These are phyloP conservation scores for Garra rufa DNA, from an alignment of 2,113 vertebrate species.

Conservation along the genomic window DNA sequence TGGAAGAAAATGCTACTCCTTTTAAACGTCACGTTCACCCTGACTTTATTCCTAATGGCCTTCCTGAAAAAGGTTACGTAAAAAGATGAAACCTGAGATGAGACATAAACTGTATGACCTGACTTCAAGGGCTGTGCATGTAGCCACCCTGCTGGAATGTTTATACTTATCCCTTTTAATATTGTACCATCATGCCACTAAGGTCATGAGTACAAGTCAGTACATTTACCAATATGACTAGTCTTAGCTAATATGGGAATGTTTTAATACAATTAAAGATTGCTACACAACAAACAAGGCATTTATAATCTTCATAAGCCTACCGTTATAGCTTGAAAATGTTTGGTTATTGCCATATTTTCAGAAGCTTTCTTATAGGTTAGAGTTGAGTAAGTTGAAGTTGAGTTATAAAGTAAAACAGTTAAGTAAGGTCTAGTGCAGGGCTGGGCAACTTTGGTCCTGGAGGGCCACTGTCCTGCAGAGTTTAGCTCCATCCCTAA, in stretches of 20 bases:
- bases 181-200: neutral
- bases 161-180: conserved; percentile 15
- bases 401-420: conserved; percentile 16
- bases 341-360: neutral
- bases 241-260: no score
- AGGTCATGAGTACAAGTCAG: neutral
- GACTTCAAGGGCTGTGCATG: conserved; percentile 59
- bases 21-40: conserved; percentile 5
- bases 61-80: conserved; percentile 50
- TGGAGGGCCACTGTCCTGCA: no score
- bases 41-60: neutral
- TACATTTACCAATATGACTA: no score
- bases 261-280: no score
- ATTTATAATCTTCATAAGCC: neutral
- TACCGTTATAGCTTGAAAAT: neutral
- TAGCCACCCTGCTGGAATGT: conserved; percentile 52
- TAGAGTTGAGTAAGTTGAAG: neutral
- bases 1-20: conserved; percentile 2
- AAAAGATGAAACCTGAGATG: conserved; percentile 65
- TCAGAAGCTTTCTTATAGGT: neutral
- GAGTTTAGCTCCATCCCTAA: no score
- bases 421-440: conserved; percentile 37
- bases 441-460: no score
- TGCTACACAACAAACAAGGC: neutral
- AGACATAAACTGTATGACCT: conserved; percentile 54